Percentiles rank a stretch among this genome's conserved stretches.
These are phyloP conservation scores for Dermochelys coriacea DNA, from an alignment of 2,797 vertebrate species.

Conservation along the genomic window DNA sequence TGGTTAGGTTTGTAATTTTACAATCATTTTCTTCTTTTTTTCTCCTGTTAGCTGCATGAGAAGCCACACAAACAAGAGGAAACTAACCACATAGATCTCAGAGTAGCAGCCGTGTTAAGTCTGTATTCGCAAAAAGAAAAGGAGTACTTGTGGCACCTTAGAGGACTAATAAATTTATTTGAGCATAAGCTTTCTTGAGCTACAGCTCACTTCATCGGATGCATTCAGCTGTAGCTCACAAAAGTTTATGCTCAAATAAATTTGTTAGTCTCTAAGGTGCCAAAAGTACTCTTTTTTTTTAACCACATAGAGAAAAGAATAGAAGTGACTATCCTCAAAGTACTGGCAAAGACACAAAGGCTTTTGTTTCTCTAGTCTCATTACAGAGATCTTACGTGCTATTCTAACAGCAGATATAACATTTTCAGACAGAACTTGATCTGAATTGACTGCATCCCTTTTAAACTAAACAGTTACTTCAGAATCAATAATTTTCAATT, in stretches of 20 bases:
- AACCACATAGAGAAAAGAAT: background rate
- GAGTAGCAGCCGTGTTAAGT: too few species aligned
- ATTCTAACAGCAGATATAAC: background rate
- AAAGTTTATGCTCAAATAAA: too few species aligned
- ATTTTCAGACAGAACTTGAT: accelerated
- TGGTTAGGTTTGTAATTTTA: background rate
- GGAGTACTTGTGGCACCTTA: too few species aligned
- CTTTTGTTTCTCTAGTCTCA: background rate
- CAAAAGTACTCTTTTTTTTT: background rate
- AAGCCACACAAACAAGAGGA: background rate
- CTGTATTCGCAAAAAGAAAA: too few species aligned
- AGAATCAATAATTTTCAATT: background rate
- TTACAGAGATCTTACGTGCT: background rate
- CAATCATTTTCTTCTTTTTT: background rate
- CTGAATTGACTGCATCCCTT: background rate
- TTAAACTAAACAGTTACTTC: background rate
- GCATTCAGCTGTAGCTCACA: too few species aligned
- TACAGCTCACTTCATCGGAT: too few species aligned
- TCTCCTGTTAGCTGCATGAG: background rate
- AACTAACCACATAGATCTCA: background rate
- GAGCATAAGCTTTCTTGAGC: too few species aligned
- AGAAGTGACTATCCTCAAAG: background rate
- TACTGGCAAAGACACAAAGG: background rate
- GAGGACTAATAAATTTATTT: too few species aligned
- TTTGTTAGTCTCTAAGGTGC: too few species aligned